Evolutionary conservation across 2,113 vertebrate genomes (phyloP), one percentile per base, ranked within the genome.

Genomic region (Stigmatopora nigra): DNA sequence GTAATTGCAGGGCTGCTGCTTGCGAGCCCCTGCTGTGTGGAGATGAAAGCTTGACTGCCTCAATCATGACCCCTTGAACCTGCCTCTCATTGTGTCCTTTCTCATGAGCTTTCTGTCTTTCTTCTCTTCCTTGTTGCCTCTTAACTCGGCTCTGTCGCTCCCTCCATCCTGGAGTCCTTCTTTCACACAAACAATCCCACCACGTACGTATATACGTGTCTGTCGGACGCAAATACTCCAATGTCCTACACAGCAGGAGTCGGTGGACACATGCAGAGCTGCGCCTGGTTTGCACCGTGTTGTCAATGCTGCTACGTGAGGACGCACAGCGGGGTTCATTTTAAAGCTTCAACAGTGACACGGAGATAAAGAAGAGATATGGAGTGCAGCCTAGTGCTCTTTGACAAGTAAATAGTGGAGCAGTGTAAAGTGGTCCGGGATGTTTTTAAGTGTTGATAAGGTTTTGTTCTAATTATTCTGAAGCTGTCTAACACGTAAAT

Each of bases 1-100:
- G 76, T 86, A 85, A 88, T 85, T 86, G 82, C 78, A 68, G 78
- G 70, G 79, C 82, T 85, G 77, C 75, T 72, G 81, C 78, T 74
- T 36, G 67, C 46, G 65, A 57, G 63, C 51, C 60, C 86, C 86
- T 35, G 75, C 82, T 78, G 86, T 59, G 82, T 52, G 48, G 70
- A 78, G 82, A 82, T 81, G 80, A 84, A 80, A 77, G 82, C 77
- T 79, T 52, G 63, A 78, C 74, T 78, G 75, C 78, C 78, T 77
- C 82, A 76, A 49, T 78, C 68, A 70, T 78, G 84, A 86, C 83
- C 82, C 67, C 63, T 68, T 73, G 76, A 84, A 79, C 81, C 70
- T 19, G 47, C 63, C 49, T 77, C 61, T 82, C 69, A 68, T 79
- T 78, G 71, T 66, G 41, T 76, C 73, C 69, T 69, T 67, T 74